Evolutionary conservation across 1,140 invertebrate genomes (phyloP), one percentile per base, ranked within the genome.

Genomic region (Bombus ignitus): DNA sequence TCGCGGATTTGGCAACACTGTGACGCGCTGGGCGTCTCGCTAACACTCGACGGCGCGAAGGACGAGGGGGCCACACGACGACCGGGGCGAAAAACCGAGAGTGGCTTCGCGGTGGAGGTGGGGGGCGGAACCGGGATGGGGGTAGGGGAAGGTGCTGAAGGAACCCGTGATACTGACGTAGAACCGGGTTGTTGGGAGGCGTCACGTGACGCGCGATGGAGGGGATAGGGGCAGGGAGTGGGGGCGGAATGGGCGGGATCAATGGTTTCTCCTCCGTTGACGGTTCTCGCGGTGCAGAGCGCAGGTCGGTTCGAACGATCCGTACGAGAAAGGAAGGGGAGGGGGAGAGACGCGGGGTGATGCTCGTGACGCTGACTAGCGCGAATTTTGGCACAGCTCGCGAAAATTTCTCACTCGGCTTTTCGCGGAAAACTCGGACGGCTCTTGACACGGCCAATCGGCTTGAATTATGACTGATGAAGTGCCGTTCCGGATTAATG

Each of bases 331-430:
- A 39, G 72, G 72, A 18, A 25, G 44, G 32, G 39, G 57, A 25
- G 32, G 22, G 71, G 70, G 9, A 9, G 62, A 37, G 42, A 39
- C 39, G 22, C 28, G 71, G 71, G 62, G 89, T 84, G 81, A 86
- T 44, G 81, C 57, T 78, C 84, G 84, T 91, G 89, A 89, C 90
- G 88, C 89, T 93, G 86, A 86, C 82, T 88, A 90, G 93, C 93
- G 94, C 92, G 92, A 94, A 94, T 93, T 94, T 94, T 92, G 93
- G 92, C 94, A 94, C 93, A 86, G 91, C 91, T 92, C 89, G 91
- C 89, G 87, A 89, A 92, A 92, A 94, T 91, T 91, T 92, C 89
- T 90, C 88, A 92, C 87, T 90, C 87, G 86, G 82, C 79, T 91
- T 91, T 87, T 87, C 90, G 87, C 81, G 90, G 87, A 91, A 91